Evolutionary conservation across 1,140 invertebrate genomes (phyloP), one percentile per base, ranked within the genome.

Genomic region (Calliphora vicina): DNA sequence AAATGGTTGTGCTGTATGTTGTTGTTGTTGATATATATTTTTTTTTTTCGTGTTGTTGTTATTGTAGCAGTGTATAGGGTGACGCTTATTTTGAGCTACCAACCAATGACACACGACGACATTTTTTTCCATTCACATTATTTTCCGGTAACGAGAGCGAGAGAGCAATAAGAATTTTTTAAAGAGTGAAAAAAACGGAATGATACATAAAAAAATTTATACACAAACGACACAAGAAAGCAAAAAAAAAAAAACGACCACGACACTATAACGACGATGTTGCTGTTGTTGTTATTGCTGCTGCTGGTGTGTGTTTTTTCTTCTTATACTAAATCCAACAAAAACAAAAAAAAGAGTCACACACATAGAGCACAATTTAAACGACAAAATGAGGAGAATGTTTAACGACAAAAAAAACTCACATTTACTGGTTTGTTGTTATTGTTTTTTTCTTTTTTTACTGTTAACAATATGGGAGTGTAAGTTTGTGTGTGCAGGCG

Each of bases 31-130:
- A 42, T 78, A 23, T 45, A 3, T 23, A 43, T 78, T 13, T 45
- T 74, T 1, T 8, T 35, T 72, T 72, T 72, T 20, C 12, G 9
- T 72, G 6, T 27, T 72, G 6, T 74, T 17, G 4, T 50, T 74
- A 27, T 74, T 29, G 17, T 74, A 74, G 13, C 72, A 74, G 27
- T 43, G 74, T 78, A 78, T 78, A 78, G 74, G 74, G 74, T 78
- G 74, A 78, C 74, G 74, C 35, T 76, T 23, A 17, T 50, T 17
- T 50, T 50, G 4, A 43, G 35, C 35, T 45, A 42, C 87, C 88
- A 88, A 87, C 88, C 88, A 90, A 90, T 90, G 88, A 90, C 88
- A 90, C 88, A 88, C 87, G 85, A 89, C 88, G 88, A 90, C 88
- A 90, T 88, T 88, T 90, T 90, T 84, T 82, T 42, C 35, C 35